Evolutionary conservation across 2,113 vertebrate species (phyloP).

Genomic region (Aplodontia rufa): DNA sequence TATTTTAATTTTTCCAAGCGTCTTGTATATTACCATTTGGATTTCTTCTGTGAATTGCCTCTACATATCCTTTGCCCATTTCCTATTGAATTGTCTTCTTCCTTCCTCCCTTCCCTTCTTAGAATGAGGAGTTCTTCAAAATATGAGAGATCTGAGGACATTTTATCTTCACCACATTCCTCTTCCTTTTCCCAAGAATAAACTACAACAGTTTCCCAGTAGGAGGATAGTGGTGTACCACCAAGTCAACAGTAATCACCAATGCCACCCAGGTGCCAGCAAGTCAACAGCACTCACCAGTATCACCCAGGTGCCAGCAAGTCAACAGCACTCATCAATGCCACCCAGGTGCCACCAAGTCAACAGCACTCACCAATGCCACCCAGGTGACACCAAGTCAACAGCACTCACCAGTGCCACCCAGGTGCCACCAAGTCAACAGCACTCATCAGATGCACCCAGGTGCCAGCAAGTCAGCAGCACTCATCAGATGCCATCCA

Average conservation of each 20-base stretch:
- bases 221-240: neutral
- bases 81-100: neutral
- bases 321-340: neutral
- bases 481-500: neutral
- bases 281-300: neutral
- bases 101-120: neutral
- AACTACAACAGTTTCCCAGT: constrained; percentile 32
- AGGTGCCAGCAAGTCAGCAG: neutral
- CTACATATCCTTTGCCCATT: neutral
- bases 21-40: neutral
- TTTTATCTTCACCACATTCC: neutral
- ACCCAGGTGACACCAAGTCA: neutral
- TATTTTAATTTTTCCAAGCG: neutral
- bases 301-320: neutral
- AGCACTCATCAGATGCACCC: neutral
- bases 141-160: neutral
- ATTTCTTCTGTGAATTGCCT: neutral
- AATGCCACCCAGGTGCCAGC: neutral
- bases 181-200: neutral
- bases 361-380: neutral
- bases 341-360: neutral
- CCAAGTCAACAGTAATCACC: neutral
- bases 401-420: neutral
- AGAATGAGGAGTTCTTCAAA: neutral
- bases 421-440: neutral